Conservation (phyloP, 2,797 vertebrate genomes). For the Sebastiscus albofasciatus region DNA sequence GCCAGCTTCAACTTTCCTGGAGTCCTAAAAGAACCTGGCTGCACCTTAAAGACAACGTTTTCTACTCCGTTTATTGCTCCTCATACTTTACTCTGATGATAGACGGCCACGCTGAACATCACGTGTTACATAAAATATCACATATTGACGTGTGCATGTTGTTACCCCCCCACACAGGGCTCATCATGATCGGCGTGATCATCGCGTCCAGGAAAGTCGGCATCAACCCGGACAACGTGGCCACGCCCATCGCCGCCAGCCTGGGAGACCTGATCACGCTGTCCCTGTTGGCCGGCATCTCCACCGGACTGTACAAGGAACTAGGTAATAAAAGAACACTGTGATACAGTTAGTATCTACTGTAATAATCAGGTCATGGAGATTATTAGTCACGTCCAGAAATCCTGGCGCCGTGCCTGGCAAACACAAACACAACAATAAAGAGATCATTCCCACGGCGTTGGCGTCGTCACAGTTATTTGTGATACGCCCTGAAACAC, state of each 20-base stretch:
- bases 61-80: neutral
- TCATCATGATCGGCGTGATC: constrained; percentile 99
- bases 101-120: neutral
- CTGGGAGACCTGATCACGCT: constrained; percentile 97
- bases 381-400: neutral
- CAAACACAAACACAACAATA: neutral
- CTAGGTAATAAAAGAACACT: constrained; percentile 81
- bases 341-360: neutral
- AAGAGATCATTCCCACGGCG: neutral
- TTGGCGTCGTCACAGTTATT: neutral
- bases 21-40: neutral
- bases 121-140: neutral
- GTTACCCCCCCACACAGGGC: constrained; percentile 78
- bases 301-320: constrained; percentile 94
- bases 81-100: neutral
- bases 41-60: neutral
- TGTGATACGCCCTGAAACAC: neutral
- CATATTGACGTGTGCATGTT: neutral
- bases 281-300: constrained; percentile 95
- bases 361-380: neutral
- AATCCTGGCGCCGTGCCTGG: neutral
- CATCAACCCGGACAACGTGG: constrained; percentile 98
- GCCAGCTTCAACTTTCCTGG: neutral
- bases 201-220: constrained; percentile 94
- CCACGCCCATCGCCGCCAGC: constrained; percentile 97